These are phyloP conservation scores for Diplodus puntazzo DNA, from an alignment of 2,797 vertebrate species.

Conservation along the genomic window DNA sequence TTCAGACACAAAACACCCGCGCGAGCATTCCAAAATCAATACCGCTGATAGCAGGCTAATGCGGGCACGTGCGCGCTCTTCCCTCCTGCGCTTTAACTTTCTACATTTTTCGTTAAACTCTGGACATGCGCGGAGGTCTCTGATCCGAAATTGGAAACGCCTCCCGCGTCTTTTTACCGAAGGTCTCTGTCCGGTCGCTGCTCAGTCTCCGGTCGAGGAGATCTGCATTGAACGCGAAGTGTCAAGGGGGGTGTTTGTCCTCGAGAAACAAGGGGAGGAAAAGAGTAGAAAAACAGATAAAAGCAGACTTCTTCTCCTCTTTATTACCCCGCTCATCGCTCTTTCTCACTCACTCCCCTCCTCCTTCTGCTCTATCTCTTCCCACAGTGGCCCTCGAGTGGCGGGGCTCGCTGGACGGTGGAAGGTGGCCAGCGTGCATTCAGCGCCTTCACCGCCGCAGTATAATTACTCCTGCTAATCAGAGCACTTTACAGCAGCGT, in stretches of 20 bases:
- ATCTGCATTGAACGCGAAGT: slow-evolving; percentile 15
- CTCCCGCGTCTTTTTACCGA: slow-evolving; percentile 6
- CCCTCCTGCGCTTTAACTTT: slow-evolving; percentile 11
- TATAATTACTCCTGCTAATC: slow-evolving; percentile 88
- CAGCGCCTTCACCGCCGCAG: slow-evolving; percentile 78
- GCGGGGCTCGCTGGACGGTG: slow-evolving; percentile 56
- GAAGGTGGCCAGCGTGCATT: slow-evolving; percentile 78
- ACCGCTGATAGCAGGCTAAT: slow-evolving; percentile 41
- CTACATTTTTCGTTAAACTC: slow-evolving; percentile 52
- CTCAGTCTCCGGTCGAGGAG: slow-evolving; percentile 8
- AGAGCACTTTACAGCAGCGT: slow-evolving; percentile 86
- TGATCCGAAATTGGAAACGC: slow-evolving; percentile 64
- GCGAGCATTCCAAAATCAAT: slow-evolving; percentile 60
- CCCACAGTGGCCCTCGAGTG: slow-evolving; percentile 61
- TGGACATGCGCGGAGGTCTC: slow-evolving; percentile 43
- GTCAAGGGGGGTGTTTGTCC: slow-evolving; percentile 26
- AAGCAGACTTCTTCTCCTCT: slow-evolving; percentile 35
- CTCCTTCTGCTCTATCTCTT: slow-evolving; percentile 38
- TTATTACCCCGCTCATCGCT: slow-evolving; percentile 31
- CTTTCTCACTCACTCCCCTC: not conserved
- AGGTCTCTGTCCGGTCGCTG: slow-evolving; percentile 1
- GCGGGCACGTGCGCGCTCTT: not conserved
- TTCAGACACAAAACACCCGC: slow-evolving; percentile 43
- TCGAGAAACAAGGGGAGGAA: slow-evolving; percentile 3
- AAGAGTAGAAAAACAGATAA: slow-evolving; percentile 57